Percentiles rank a stretch among this genome's conserved stretches.
Evolutionary conservation across 2,113 vertebrate species (phyloP).

Genomic region (Corydoras sp.): DNA sequence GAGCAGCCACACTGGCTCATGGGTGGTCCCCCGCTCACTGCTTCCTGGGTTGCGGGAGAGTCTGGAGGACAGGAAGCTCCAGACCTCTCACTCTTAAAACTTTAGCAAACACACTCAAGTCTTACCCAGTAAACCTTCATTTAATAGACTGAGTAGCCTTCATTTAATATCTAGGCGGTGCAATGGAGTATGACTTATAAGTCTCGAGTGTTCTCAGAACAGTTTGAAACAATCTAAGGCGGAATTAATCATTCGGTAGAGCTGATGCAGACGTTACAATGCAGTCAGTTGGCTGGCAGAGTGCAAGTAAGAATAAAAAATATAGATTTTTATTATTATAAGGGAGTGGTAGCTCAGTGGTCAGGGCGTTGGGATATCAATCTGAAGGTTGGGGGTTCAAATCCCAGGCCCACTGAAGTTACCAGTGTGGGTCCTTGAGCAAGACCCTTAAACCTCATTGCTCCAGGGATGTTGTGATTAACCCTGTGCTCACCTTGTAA

Average conservation of each 20-base stretch:
- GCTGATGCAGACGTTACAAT: constrained; percentile 14
- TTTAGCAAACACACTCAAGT: constrained; percentile 8
- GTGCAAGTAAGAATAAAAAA: constrained; percentile 14
- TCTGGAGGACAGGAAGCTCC: constrained; percentile 31
- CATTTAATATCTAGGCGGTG: constrained; percentile 11
- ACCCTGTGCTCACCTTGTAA: no score
- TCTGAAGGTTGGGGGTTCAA: no score
- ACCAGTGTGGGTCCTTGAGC: no score
- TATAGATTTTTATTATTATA: neutral
- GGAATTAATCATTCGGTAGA: constrained; percentile 24
- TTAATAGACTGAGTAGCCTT: neutral
- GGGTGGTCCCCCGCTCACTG: constrained; percentile 21
- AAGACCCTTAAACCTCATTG: no score
- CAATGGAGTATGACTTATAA: constrained; percentile 4
- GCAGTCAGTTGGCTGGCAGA: constrained; percentile 10
- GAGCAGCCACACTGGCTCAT: no score
- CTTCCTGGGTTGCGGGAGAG: constrained; percentile 31
- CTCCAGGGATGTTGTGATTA: no score
- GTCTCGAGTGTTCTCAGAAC: constrained; percentile 9
- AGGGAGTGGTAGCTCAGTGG: no score
- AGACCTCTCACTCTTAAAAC: constrained; percentile 9
- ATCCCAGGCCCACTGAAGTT: no score
- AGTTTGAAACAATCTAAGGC: constrained; percentile 18
- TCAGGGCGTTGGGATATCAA: no score
- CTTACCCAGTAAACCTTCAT: neutral